Conservation (phyloP, 1,140 invertebrate genomes). For the Ptiloglossa arizonensis region DNA sequence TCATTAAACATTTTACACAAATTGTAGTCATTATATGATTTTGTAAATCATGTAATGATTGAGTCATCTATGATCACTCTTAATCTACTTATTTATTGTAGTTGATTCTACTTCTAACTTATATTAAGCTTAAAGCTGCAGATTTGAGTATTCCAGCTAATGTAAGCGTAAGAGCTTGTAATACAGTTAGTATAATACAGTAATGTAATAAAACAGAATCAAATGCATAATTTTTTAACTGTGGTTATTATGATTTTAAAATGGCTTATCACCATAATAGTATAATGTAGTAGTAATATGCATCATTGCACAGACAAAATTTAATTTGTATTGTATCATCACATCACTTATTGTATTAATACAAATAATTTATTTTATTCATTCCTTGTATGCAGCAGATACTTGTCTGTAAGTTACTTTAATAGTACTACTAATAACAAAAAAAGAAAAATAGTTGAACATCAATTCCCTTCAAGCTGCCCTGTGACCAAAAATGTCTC, state of each 20-base stretch:
- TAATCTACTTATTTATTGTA: constrained; percentile 6
- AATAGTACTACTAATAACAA: not conserved
- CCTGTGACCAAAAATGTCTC: not conserved
- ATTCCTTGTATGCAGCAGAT: not conserved
- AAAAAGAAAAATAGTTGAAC: not conserved
- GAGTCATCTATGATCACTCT: not conserved
- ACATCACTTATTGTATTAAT: not conserved
- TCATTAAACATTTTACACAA: not conserved
- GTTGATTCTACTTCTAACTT: not conserved
- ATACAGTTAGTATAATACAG: too few species aligned
- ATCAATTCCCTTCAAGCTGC: not conserved
- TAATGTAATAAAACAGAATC: constrained; percentile 11
- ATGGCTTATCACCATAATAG: not conserved
- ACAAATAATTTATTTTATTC: not conserved
- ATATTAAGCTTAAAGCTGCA: constrained; percentile 28
- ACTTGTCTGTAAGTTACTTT: not conserved
- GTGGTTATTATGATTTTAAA: not conserved
- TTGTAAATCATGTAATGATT: not conserved
- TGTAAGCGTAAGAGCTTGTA: constrained; percentile 18
- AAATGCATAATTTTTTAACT: not conserved
- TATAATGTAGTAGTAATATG: not conserved
- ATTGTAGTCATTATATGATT: not conserved
- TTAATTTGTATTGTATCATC: not conserved
- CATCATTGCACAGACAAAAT: not conserved
- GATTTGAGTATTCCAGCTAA: constrained; percentile 24